Conservation (phyloP, 1,140 invertebrate species). For the Ceratina calcarata region DNA sequence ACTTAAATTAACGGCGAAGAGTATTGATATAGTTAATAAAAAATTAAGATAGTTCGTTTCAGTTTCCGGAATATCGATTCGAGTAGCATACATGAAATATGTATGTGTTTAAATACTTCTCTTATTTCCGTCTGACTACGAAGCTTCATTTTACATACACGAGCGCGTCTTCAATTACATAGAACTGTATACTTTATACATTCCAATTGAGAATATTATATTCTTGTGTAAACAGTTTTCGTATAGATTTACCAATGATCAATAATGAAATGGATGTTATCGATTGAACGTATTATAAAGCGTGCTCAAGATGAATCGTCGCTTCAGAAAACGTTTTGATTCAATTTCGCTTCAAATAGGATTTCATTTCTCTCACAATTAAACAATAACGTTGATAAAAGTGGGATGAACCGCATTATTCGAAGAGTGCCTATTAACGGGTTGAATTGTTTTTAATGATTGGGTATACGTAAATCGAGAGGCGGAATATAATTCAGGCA, state of each 20-base stretch:
- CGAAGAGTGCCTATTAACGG: neutral
- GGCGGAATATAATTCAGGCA: neutral
- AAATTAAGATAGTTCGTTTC: neutral
- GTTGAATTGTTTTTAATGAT: neutral
- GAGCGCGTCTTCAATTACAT: neutral
- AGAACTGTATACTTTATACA: neutral
- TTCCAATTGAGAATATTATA: neutral
- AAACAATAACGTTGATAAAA: constrained; percentile 6
- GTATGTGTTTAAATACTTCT: neutral
- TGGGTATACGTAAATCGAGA: neutral
- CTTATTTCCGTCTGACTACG: neutral
- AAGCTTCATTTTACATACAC: neutral
- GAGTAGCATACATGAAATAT: neutral
- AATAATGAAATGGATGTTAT: constrained; percentile 1
- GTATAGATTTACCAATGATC: neutral
- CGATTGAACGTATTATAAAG: neutral
- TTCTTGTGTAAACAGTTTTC: neutral
- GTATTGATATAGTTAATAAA: too few relatives aligned
- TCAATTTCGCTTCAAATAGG: neutral
- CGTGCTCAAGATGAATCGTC: neutral
- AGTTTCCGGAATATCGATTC: constrained; percentile 1
- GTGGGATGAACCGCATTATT: neutral
- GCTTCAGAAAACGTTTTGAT: constrained; percentile 7
- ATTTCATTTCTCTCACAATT: neutral
- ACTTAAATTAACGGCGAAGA: neutral